Percentiles rank a stretch among this genome's conserved stretches.
Conservation (phyloP, 1,140 invertebrate genomes). For the Stenopsyche tienmushanensis region DNA sequence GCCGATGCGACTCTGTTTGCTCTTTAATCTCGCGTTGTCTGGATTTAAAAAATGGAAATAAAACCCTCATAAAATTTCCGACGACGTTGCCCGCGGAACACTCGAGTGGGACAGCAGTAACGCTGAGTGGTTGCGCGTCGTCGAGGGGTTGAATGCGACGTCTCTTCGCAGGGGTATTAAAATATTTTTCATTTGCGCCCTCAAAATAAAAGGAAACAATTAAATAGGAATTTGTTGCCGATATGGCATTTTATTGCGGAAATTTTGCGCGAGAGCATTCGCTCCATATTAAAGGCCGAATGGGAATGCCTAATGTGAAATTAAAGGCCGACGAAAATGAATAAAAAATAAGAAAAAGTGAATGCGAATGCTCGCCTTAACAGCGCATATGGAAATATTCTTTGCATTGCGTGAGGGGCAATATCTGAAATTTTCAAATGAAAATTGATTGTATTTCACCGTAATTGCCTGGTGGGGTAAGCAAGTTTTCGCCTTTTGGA, state of each 20-base stretch:
- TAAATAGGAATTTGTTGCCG: background rate
- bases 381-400: conserved; percentile 21
- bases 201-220: background rate
- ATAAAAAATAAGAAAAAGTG: background rate
- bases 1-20: no score
- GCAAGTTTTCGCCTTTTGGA: background rate
- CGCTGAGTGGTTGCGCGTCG: no score
- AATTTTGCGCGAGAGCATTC: background rate
- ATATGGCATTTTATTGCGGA: background rate
- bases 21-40: no score
- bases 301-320: background rate
- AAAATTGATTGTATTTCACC: conserved; percentile 35
- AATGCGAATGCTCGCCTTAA: conserved; percentile 3
- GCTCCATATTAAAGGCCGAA: background rate
- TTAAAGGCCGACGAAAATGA: background rate
- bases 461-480: conserved; percentile 30
- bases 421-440: conserved; percentile 31
- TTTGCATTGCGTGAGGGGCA: conserved; percentile 12
- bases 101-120: no score
- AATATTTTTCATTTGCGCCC: no score
- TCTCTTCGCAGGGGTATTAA: no score
- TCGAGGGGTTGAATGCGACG: no score
- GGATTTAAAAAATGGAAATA: no score
- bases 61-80: no score
- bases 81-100: no score